Evolutionary conservation across 2,888 invertebrate genomes (phyloP), one percentile per base, ranked within the genome.

Genomic region (Ennomos erosarius): DNA sequence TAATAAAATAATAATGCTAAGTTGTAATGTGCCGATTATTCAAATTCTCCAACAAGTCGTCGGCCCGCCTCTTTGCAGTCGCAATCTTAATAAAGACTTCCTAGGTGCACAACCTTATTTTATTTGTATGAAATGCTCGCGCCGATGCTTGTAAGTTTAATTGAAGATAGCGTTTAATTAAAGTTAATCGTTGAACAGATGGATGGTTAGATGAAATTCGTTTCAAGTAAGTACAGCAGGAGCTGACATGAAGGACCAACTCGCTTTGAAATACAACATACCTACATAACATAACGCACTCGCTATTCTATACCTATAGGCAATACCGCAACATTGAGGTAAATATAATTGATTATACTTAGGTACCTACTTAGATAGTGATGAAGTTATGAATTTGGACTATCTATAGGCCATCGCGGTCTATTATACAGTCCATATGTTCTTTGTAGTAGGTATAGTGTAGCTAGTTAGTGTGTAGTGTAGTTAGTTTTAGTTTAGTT

Each of bases 51-150:
- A 81, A 84, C 88, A 87, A 87, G 86, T 85, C 79, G 78, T 73
- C 71, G 64, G 75, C 70, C 68, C 91, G 90, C 91, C 92, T 84
- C 84, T 91, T 90, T 82, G 84, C 85, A 86, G 84, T 91, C 81
- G 85, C 86, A 90, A 89, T 90, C 85, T 90, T 86, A 90, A 90
- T 91, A 88, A 90, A 91, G 88, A 90, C 88, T 91, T 91, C 90
- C 90, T 91, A 90, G 87, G 72, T 87, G 81, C 78, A 78, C 77
- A 81, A 78, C 81, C 68, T 76, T 81, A 79, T 84, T 84, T 86
- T 84, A 82, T 88, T 86, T 87, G 85, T 84, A 87, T 85, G 79
- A 84, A 81, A 79, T 82, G 83, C 82, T 59, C 39, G 73, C 73
- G 71, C 71, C 68, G 75, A 65, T 70, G 73, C 81, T 72, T 84